Evolutionary conservation across 2,113 vertebrate genomes (phyloP).

Genomic region (Emydocephalus ijimae): DNA sequence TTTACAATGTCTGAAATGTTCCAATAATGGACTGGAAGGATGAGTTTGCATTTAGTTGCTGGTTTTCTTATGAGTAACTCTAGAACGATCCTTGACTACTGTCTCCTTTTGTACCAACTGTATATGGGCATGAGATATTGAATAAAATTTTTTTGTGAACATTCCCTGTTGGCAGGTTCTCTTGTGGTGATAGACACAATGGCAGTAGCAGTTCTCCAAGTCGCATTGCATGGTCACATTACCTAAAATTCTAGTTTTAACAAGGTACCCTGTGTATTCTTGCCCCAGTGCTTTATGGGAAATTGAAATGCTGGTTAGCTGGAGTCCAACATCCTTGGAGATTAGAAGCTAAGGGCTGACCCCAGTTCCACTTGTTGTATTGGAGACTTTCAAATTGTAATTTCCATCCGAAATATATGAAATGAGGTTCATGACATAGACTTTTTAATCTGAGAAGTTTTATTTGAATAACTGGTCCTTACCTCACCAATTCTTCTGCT

Average conservation of each 20-base stretch:
- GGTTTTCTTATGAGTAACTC: neutral
- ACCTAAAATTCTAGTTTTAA: neutral
- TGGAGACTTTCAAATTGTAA: neutral
- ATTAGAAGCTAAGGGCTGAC: neutral
- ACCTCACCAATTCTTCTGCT: neutral
- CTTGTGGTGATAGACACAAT: too few relatives aligned
- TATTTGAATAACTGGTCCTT: slow-evolving; percentile 12
- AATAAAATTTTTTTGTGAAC: neutral
- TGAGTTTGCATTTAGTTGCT: neutral
- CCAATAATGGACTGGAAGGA: neutral
- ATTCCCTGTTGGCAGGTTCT: neutral
- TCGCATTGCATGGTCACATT: too few relatives aligned
- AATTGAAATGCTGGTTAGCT: neutral
- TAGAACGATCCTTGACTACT: neutral
- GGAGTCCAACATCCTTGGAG: neutral
- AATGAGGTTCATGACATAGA: neutral
- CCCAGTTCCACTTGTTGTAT: neutral
- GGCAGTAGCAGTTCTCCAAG: neutral
- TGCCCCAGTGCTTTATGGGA: neutral
- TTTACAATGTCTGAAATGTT: neutral
- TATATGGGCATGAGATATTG: neutral
- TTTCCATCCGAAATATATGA: neutral
- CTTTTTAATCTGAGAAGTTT: neutral
- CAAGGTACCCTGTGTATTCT: neutral
- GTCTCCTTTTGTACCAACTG: neutral